Evolutionary conservation across 2,113 vertebrate species (phyloP).

Genomic region (Sardina pilchardus): DNA sequence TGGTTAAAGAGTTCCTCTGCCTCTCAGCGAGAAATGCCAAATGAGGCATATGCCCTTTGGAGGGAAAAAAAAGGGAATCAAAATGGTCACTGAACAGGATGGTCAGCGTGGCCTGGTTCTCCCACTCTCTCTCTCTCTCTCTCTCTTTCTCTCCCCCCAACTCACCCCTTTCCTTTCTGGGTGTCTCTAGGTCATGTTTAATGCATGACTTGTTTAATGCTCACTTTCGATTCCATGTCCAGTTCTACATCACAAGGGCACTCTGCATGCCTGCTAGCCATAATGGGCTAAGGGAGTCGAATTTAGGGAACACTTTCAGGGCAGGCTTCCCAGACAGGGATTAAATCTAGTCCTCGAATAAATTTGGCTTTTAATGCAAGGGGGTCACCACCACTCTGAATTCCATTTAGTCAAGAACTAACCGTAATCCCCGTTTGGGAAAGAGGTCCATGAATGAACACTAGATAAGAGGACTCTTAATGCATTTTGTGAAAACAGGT

Average conservation of each 20-base stretch:
- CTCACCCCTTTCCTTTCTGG: not conserved
- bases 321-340: conserved; percentile 9
- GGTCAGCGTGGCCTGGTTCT: conserved; percentile 28
- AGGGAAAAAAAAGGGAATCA: conserved; percentile 44
- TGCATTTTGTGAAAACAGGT: not conserved
- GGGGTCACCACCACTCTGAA: not conserved
- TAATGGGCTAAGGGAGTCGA: not conserved
- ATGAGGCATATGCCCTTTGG: conserved; percentile 44
- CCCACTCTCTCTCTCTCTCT: not conserved
- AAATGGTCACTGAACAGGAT: conserved; percentile 55
- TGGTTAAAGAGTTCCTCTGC: conserved; percentile 35
- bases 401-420: conserved; percentile 8
- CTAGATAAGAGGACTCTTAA: not conserved
- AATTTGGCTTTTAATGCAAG: conserved; percentile 5
- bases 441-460: not conserved
- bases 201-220: conserved; percentile 8
- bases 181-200: conserved; percentile 1
- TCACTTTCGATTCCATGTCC: conserved; percentile 15
- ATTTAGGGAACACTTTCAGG: conserved; percentile 8
- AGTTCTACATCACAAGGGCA: conserved; percentile 7
- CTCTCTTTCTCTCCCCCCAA: not conserved
- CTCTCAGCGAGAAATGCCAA: conserved; percentile 48
- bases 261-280: not conserved
- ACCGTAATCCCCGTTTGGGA: not conserved
- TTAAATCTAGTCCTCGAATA: conserved; percentile 6